Conservation (phyloP, 2,888 invertebrate genomes). For the Lochmaea crataegi region DNA sequence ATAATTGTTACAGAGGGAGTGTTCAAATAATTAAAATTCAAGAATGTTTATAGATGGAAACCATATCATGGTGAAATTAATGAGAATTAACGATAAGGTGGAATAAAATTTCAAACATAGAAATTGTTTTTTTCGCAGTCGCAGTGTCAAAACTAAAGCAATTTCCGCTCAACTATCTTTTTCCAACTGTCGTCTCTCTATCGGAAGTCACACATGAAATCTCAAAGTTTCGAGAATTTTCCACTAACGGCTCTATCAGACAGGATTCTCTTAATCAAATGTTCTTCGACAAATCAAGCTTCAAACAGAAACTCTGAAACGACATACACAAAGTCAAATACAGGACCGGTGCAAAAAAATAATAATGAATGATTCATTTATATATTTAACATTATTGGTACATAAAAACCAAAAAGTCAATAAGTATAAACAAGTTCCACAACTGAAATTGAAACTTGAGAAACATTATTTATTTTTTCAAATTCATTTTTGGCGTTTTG, state of each 20-base stretch:
- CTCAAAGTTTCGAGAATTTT: slow-evolving; percentile 29
- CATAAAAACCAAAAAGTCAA: too few species aligned
- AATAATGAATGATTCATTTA: too few species aligned
- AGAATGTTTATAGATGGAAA: neutral
- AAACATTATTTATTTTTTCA: too few species aligned
- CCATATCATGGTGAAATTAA: neutral
- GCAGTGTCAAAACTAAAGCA: slow-evolving; percentile 10
- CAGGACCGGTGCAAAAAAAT: slow-evolving; percentile 3
- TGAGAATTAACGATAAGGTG: neutral
- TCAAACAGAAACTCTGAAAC: slow-evolving; percentile 6
- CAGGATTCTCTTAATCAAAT: slow-evolving; percentile 60
- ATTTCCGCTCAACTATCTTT: slow-evolving; percentile 1
- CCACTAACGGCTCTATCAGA: slow-evolving; percentile 53
- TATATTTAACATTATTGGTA: too few species aligned
- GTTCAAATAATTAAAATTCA: neutral
- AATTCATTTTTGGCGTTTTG: too few species aligned
- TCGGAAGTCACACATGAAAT: slow-evolving; percentile 10
- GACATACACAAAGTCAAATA: slow-evolving; percentile 8
- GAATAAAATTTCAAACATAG: neutral
- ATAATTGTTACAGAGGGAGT: neutral
- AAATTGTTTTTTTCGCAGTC: neutral
- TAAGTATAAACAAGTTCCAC: too few species aligned
- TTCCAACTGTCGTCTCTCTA: neutral
- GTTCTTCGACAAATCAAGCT: slow-evolving; percentile 56
- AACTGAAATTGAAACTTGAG: too few species aligned